phyloP scores from a whole-genome alignment of 1,140 invertebrate species.

The Pseudomyrmex concolor region DNA sequence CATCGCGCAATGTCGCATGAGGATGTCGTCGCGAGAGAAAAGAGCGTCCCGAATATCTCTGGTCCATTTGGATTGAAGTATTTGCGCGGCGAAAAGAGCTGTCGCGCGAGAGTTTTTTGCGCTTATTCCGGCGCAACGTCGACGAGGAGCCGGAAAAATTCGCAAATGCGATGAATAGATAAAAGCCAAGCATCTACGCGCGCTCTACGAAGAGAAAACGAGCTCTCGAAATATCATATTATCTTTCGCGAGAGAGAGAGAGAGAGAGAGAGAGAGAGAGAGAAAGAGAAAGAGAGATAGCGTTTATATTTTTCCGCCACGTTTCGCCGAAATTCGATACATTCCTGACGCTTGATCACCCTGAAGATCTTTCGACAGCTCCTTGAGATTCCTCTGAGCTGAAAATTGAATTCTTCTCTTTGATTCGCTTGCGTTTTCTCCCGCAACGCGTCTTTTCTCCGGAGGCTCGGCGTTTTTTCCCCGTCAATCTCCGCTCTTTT shows the following conservation, averaged over 20 bases:
- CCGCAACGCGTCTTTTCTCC: not conserved
- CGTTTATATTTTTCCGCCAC: conserved; percentile 28
- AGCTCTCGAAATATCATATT: not conserved
- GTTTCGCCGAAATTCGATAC: conserved; percentile 46
- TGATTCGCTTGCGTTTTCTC: conserved; percentile 27
- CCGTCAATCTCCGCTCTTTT: not conserved
- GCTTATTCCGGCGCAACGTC: conserved; percentile 16
- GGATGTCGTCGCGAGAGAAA: conserved; percentile 17
- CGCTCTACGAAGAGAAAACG: not conserved
- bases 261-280: not conserved
- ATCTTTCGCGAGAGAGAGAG: not conserved
- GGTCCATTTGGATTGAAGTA: conserved; percentile 59
- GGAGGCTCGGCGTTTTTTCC: conserved; percentile 3
- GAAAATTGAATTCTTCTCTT: conserved; percentile 62
- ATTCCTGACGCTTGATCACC: conserved; percentile 39
- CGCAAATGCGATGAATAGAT: not conserved
- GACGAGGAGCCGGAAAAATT: not conserved
- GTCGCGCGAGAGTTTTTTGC: conserved; percentile 21
- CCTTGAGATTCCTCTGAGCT: conserved; percentile 35
- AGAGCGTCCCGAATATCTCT: conserved; percentile 20
- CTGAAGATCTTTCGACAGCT: not conserved
- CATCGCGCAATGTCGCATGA: conserved; percentile 35
- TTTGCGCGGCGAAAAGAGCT: conserved; percentile 47
- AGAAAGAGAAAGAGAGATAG: not conserved
- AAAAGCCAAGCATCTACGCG: not conserved